Percentiles rank a stretch among this genome's conserved stretches.
These are phyloP conservation scores for Neodiprion fabricii DNA, from an alignment of 1,140 invertebrate genomes.

Conservation along the genomic window DNA sequence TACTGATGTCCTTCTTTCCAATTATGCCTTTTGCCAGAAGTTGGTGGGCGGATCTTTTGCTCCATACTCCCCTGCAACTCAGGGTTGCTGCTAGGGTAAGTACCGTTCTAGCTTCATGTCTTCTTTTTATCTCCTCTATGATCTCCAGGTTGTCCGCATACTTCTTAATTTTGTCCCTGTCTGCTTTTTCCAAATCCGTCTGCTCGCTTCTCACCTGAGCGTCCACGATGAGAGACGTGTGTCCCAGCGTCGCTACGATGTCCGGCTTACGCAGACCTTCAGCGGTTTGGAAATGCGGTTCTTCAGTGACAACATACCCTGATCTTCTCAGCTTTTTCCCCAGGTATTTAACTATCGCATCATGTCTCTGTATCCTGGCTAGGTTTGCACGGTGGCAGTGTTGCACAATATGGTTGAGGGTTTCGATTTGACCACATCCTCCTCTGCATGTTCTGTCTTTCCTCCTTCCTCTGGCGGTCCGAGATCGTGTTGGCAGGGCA, in stretches of 20 bases:
- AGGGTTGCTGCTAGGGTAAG: neutral
- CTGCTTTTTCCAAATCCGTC: neutral
- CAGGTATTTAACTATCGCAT: slow-evolving; percentile 25
- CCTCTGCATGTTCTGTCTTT: slow-evolving; percentile 29
- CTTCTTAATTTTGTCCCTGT: neutral
- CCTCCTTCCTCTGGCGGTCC: slow-evolving; percentile 26
- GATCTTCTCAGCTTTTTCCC: neutral
- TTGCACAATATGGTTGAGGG: slow-evolving; percentile 36
- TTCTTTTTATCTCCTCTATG: neutral
- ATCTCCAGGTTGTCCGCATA: neutral
- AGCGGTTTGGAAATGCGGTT: slow-evolving; percentile 17
- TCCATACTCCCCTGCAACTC: no score
- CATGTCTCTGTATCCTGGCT: slow-evolving; percentile 31
- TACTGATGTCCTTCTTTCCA: neutral
- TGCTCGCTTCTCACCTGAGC: neutral
- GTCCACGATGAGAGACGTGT: slow-evolving; percentile 2
- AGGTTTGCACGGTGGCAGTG: slow-evolving; percentile 32
- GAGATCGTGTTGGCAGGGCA: slow-evolving; percentile 25
- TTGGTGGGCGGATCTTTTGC: neutral
- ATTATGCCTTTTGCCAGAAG: neutral
- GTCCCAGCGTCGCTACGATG: neutral
- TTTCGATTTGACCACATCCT: slow-evolving; percentile 31
- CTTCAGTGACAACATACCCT: slow-evolving; percentile 6
- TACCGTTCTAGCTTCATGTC: neutral
- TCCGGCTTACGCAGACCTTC: slow-evolving; percentile 23